Evolutionary conservation across 1,140 invertebrate genomes (phyloP), one percentile per base, ranked within the genome.

Genomic region (Hyles euphorbiae): DNA sequence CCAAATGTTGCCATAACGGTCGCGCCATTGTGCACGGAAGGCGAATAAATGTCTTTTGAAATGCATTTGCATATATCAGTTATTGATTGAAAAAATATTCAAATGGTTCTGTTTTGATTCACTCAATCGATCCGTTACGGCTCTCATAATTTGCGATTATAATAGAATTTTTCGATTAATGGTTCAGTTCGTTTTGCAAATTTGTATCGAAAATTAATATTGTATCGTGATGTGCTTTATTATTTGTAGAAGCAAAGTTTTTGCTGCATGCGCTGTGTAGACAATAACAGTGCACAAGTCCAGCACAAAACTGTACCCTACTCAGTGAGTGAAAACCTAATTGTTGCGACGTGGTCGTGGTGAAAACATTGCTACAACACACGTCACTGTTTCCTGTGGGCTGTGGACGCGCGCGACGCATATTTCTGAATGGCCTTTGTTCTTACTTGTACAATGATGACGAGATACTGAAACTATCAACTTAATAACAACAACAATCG

Each of bases 81-180:
- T 86, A 88, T 88, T 88, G 86, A 88, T 88, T 84, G 82, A 79
- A 82, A 83, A 81, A 84, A 85, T 86, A 88, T 87, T 87, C 71
- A 86, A 87, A 87, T 85, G 22, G 33, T 33, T 66, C 67, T 74
- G 71, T 78, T 84, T 81, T 72, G 60, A 77, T 61, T 73, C 70
- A 67, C 65, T 82, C 74, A 64, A 78, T 84, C 68, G 72, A 77
- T 86, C 74, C 83, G 82, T 84, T 83, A 85, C 75, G 81, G 76
- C 70, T 78, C 74, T 83, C 70, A 66, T 77, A 76, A 80, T 77
- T 77, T 78, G 56, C 49, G 43, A 53, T 56, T 57, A 80, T 75
- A 87, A 87, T 75, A 69, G 70, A 74, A 72, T 74, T 79, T 79
- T 76, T 58, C 62, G 59, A 72, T 72, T 73, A 76, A 71, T 73